Conservation (phyloP, 2,113 vertebrate species). For the Anoura caudifer region DNA sequence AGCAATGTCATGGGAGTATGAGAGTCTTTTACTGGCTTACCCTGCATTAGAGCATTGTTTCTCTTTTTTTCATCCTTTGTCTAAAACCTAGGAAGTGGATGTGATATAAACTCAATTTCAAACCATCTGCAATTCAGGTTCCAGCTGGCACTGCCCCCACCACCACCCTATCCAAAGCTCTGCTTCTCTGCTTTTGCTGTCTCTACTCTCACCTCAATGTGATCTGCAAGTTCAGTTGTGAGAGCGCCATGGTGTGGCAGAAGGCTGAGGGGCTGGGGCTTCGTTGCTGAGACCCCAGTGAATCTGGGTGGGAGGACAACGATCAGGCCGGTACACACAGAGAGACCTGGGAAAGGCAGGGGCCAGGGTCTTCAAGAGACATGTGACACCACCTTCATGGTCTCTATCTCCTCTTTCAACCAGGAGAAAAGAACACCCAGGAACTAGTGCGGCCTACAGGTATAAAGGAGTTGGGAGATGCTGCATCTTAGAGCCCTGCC, state of each 20-base stretch:
- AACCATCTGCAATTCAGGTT: neutral
- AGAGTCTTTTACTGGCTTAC: neutral
- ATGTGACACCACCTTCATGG: neutral
- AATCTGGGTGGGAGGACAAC: neutral
- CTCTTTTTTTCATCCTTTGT: neutral
- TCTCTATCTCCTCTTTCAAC: neutral
- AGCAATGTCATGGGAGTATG: neutral
- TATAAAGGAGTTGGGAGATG: neutral
- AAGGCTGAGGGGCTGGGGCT: slow-evolving; percentile 22
- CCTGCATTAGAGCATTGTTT: neutral
- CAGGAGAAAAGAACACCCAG: neutral
- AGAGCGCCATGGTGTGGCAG: neutral
- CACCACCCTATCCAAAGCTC: neutral
- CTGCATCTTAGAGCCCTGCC: neutral
- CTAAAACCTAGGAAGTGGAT: neutral
- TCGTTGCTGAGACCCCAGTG: slow-evolving; percentile 50
- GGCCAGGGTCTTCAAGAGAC: neutral
- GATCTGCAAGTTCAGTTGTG: neutral
- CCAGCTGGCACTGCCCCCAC: neutral
- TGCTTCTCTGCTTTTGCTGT: neutral
- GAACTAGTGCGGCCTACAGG: neutral
- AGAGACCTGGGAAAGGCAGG: neutral
- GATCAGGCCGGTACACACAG: neutral
- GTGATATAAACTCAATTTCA: neutral
- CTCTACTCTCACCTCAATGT: neutral